Conservation (phyloP, 2,797 vertebrate genomes). For the Rhinella marina region DNA sequence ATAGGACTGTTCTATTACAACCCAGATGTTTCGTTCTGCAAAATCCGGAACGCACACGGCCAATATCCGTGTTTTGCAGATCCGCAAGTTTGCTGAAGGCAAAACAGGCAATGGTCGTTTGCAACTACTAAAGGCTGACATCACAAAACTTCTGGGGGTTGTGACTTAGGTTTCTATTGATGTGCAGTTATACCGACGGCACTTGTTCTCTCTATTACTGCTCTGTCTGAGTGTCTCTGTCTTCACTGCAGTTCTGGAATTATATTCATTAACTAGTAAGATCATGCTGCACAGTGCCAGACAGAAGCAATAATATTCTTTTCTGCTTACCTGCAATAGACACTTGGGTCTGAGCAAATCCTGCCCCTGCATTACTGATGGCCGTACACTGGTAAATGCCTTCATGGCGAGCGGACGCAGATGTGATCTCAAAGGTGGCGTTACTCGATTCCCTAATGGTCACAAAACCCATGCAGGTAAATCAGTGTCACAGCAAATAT, state of each 20-base stretch:
- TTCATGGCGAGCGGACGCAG: conserved; percentile 79
- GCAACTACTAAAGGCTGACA: too few relatives aligned
- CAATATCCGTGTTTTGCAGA: too few relatives aligned
- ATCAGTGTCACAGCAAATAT: background rate
- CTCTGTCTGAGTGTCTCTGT: background rate
- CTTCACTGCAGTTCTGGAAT: background rate
- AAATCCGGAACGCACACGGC: too few relatives aligned
- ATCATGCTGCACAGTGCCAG: background rate
- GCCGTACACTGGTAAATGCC: conserved; percentile 86
- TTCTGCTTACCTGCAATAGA: conserved; percentile 80
- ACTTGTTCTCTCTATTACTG: too few relatives aligned
- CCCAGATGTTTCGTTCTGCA: too few relatives aligned
- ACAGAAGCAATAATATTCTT: background rate
- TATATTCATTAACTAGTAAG: background rate
- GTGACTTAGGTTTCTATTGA: background rate
- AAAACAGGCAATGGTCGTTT: too few relatives aligned
- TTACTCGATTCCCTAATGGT: conserved; percentile 76
- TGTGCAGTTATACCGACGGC: too few relatives aligned
- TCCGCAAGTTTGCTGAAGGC: too few relatives aligned
- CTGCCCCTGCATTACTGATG: conserved; percentile 80
- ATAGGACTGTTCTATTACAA: too few relatives aligned
- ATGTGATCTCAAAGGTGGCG: conserved; percentile 86
- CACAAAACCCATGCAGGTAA: background rate
- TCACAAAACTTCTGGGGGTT: too few relatives aligned
- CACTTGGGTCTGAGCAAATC: conserved; percentile 77